phyloP scores from a whole-genome alignment of 2,888 invertebrate species.

The Hoplodrina ambigua region DNA sequence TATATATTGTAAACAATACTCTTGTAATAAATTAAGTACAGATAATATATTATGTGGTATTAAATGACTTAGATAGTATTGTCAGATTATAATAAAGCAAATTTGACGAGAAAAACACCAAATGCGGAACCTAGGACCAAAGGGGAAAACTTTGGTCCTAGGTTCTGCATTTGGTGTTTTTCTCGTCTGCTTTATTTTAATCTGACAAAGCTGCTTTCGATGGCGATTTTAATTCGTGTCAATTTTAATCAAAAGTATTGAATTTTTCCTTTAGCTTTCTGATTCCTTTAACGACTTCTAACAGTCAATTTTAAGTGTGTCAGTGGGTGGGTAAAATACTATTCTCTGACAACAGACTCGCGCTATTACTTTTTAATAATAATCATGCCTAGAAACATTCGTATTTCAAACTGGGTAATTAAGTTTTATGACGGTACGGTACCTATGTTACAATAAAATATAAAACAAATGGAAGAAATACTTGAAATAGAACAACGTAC shows the following conservation, averaged over 20 bases:
- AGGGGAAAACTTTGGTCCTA: no score
- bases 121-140: no score
- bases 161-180: neutral
- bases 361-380: neutral
- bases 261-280: neutral
- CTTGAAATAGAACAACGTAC: neutral
- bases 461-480: conserved; percentile 12
- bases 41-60: no score
- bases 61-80: no score
- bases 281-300: no score
- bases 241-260: neutral
- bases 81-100: no score
- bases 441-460: conserved; percentile 8
- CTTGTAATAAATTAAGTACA: neutral
- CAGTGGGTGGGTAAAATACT: no score
- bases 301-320: no score
- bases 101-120: no score
- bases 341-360: neutral
- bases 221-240: neutral
- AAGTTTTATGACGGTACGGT: conserved; percentile 7
- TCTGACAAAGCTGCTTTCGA: no score
- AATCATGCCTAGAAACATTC: neutral
- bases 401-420: conserved; percentile 4
- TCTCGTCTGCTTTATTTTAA: no score
- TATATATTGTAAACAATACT: neutral